Base-by-base conservation (phyloP, 2,888 invertebrate species). In the Hirtodrosophila cameraria region DNA sequence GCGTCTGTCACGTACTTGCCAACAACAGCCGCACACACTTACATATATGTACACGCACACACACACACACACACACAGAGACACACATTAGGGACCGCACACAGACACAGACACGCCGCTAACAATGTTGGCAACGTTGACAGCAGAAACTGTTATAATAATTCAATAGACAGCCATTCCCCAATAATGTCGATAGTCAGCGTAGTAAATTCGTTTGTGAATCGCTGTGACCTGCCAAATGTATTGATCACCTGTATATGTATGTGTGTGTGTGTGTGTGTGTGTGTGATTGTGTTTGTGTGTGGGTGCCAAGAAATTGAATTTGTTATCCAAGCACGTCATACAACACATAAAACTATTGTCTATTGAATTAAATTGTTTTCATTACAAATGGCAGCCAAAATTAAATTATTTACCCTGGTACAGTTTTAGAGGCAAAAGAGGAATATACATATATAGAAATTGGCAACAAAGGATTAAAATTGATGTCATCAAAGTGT, bases 71-170 rank as follows among this genome's bases (percentile, higher is more conserved):
- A 57, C 6, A n/a, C 7, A 57, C 30, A 33, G 11, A 28, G 11
- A 38, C 27, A 16, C 45, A 59, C 57, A 53, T 53, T 52, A 60
- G 54, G 45, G 43, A 70, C 45, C 66, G 20, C 38, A 36, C 36
- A 27, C 25, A 35, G 38, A 45, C 28, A 49, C 15, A 57, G 30
- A 25, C 20, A 54, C 30, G 43, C 39, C 61, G 57, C 66, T 57
- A 65, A 78, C 81, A 82, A 66, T 72, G 84, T 64, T 68, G 76
- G 73, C 80, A 64, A 61, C 60, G 81, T 54, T 79, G 79, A 85
- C 79, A 79, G 82, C 85, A 75, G 82, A 84, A 86, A 82, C 78
- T 81, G 86, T 82, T 82, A 84, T 86, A 84, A 82, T 82, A 82
- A 82, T 82, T 82, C 82, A 82, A 82, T 82, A 71, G 76, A 83